Base-by-base conservation (phyloP, 2,797 vertebrate genomes). In the Xyrichtys novacula region DNA sequence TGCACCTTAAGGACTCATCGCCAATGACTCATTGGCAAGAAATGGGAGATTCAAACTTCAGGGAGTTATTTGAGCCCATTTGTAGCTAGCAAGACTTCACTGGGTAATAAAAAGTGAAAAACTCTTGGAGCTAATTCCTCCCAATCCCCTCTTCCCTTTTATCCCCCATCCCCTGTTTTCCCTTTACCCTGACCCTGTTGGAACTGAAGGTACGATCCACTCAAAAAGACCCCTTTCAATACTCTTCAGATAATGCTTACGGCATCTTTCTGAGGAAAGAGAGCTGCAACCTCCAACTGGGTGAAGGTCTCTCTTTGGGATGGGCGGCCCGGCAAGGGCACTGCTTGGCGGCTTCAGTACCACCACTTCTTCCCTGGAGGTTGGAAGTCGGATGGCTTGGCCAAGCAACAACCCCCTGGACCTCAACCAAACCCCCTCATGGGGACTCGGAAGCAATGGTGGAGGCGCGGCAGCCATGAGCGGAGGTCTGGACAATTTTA, bases 391-490 rank as follows among this genome's bases (percentile, higher is more conserved):
- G 70, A 93, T 95, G 89, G 90, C 92, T 76, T 95, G 94, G 93
- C 91, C 93, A 0, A 88, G 91, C 71, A 94, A 89, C 85, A 90
- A 55, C 86, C 94, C 95, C 36, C 68, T 93, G 81, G 94, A 94
- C 76, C 85, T 95, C 53, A 96, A 96, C 86, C 95, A 95, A 74
- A 95, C 93, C 65, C 15, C 85, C 54, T 11, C 80, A 0, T 83
- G 74, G 80, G 83, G 76, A 31, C 39, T 68, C 1, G 65, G 79
- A n/a, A 46, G 67, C 43, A 48, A 25, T 6, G 20, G 50, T 0
- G 81, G 39, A 0, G 71, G 63, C 0, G 85, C 57, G 1, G 84
- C 84, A 0, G 67, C 79, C 25, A 74, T 81, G 77, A 78, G 70
- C 4, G 69, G 65, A 0, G 74, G 73, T 8, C 29, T 78, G 71